These are phyloP conservation scores for Macrobrachium rosenbergii DNA, from an alignment of 1,140 invertebrate species.

Conservation along the genomic window DNA sequence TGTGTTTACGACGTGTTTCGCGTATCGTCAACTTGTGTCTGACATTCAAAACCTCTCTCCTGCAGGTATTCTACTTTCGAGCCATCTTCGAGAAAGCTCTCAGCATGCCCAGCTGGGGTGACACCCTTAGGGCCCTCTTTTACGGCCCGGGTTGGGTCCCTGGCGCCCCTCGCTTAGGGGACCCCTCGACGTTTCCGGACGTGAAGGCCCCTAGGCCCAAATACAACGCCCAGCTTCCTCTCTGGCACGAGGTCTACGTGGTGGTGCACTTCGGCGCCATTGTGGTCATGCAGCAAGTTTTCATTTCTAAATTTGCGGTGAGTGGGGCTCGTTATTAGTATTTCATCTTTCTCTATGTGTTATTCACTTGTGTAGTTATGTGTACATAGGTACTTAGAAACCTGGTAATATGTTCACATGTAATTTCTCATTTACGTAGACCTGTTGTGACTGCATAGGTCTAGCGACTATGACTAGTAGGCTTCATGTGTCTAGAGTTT, in stretches of 20 bases:
- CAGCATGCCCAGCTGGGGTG: conserved; percentile 41
- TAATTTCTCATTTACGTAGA: too few species aligned
- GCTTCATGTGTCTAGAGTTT: too few species aligned
- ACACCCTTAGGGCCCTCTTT: conserved; percentile 46
- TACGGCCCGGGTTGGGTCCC: conserved; percentile 59
- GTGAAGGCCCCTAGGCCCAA: conserved; percentile 70
- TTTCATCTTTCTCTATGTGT: neutral
- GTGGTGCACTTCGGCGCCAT: conserved; percentile 79
- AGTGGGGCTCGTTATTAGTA: neutral
- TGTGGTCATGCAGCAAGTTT: conserved; percentile 67
- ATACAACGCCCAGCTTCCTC: conserved; percentile 78
- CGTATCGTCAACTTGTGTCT: too few species aligned
- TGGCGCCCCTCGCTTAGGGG: conserved; percentile 44
- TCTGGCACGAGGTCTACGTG: conserved; percentile 80
- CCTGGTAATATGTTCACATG: too few species aligned
- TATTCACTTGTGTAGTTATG: too few species aligned
- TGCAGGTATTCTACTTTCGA: conserved; percentile 46
- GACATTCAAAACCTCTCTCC: too few species aligned
- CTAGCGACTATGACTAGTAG: too few species aligned
- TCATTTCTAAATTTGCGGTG: conserved; percentile 25
- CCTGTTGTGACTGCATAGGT: too few species aligned
- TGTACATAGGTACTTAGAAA: too few species aligned
- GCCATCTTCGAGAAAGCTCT: conserved; percentile 32
- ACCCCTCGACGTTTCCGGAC: conserved; percentile 68
- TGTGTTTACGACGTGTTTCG: too few species aligned